Conservation (phyloP, 2,797 vertebrate genomes). For the Melanogrammus aeglefinus region DNA sequence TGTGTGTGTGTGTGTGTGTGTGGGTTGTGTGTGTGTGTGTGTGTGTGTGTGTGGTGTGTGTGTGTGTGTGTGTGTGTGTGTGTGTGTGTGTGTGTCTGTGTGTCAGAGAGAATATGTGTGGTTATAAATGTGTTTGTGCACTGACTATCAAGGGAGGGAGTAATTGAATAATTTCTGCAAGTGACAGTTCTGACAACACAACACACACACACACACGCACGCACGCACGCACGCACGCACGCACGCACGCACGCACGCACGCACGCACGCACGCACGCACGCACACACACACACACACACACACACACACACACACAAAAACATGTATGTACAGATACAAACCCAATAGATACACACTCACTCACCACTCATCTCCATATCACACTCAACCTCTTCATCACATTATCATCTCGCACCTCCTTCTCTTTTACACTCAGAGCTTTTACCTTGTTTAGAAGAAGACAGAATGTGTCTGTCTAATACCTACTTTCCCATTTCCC, state of each 20-base stretch:
- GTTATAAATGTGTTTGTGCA: constrained; percentile 22
- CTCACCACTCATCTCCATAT: constrained; percentile 40
- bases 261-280: constrained; percentile 33
- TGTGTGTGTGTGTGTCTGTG: background rate
- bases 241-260: background rate
- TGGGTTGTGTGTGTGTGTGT: background rate
- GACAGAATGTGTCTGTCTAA: background rate
- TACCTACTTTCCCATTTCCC: constrained; percentile 17
- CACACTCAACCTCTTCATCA: constrained; percentile 21
- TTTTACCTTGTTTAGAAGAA: background rate
- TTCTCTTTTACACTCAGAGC: background rate
- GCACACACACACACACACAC: constrained; percentile 1
- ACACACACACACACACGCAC: constrained; percentile 6
- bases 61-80: background rate
- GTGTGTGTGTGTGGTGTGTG: background rate
- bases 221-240: background rate
- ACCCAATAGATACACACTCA: too few relatives aligned
- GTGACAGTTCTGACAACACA: constrained; percentile 14
- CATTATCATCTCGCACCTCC: background rate
- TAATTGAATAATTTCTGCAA: constrained; percentile 36
- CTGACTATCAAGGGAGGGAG: constrained; percentile 36
- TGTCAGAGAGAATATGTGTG: constrained; percentile 3
- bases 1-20: background rate
- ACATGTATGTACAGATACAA: too few relatives aligned
- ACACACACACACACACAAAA: constrained; percentile 4